A percentile compares a stretch with the other conserved stretches of the same genome.
Conservation (phyloP, 1,140 invertebrate genomes). For the Scaptodrosophila lebanonensis region DNA sequence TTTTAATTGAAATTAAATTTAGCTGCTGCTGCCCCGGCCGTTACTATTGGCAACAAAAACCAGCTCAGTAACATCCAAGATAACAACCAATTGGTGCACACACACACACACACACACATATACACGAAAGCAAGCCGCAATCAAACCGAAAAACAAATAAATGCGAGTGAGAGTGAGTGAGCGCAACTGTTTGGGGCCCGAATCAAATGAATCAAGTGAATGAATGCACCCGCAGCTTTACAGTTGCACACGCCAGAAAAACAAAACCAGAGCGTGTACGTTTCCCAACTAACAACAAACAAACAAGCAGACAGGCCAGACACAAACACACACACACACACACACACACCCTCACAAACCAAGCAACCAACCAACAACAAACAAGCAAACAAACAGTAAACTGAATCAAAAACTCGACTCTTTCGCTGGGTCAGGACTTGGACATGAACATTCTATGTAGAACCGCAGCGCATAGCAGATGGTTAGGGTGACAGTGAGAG, state of each 20-base stretch:
- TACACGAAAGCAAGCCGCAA: slow-evolving; percentile 46
- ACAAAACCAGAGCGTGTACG: slow-evolving; percentile 5
- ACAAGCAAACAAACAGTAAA: slow-evolving; percentile 32
- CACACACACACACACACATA: too few species aligned
- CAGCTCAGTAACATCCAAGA: too few species aligned
- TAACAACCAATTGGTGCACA: too few species aligned
- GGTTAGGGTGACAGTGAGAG: neutral
- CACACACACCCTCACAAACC: slow-evolving; percentile 10
- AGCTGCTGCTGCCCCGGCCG: too few species aligned
- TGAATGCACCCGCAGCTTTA: slow-evolving; percentile 49
- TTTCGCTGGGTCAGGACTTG: too few species aligned
- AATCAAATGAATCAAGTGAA: slow-evolving; percentile 56
- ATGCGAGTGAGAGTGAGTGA: slow-evolving; percentile 31
- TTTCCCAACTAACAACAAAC: slow-evolving; percentile 14
- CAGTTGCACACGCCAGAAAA: neutral
- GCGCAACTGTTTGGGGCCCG: slow-evolving; percentile 23
- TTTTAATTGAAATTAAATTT: too few species aligned
- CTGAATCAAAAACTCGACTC: slow-evolving; percentile 16
- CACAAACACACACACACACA: slow-evolving; percentile 10
- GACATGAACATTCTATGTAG: too few species aligned
- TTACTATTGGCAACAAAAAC: too few species aligned
- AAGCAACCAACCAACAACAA: slow-evolving; percentile 9
- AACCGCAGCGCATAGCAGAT: too few species aligned
- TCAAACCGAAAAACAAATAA: slow-evolving; percentile 58
- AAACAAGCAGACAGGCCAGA: slow-evolving; percentile 31